Base-by-base conservation (phyloP, 2,888 invertebrate genomes). In the Mayetiola destructor region DNA sequence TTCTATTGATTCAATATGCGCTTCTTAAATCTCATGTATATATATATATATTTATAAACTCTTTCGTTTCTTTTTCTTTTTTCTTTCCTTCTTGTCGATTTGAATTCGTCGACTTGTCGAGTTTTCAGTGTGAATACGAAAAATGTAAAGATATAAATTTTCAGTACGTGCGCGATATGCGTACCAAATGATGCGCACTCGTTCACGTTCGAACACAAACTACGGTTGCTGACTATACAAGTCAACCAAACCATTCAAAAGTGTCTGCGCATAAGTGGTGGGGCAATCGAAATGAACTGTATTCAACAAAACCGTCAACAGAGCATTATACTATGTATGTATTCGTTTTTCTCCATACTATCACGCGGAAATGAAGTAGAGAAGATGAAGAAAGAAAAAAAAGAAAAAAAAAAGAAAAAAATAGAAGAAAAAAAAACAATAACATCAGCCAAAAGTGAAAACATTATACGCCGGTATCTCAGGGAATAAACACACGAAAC, bases 121-220 rank as follows among this genome's bases (percentile, higher is more conserved):
- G 18, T 18, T 53, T 30, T 53, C 32, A 18, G 6, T 40, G 16
- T 40, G 5, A 12, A 48, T 48, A 48, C 48, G 48, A n/a, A n/a
- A n/a, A n/a, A n/a, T n/a, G n/a, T n/a, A n/a, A 9, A 32, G 12
- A 32, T 12, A 32, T 6, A 6, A 32, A 32, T 32, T 32, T 32
- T 32, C 12, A 9, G 6, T 32, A 32, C 32, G 32, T 32, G 56
- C 57, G 59, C 58, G 61, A 62, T 59, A 61, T 63, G 63, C 64
- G 66, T 66, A 64, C 39, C 59, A 59, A 60, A 12, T 67, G 67
- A 67, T 67, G 68, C 69, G 67, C 66, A 68, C 67, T 67, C 66
- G 65, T 64, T 67, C 66, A 70, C 69, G 70, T 68, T 69, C 68
- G 67, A 69, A 65, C 67, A 66, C 67, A 66, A 69, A 71, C 71